Conservation (phyloP, 2,888 invertebrate species). For the Salpingus planirostris region DNA sequence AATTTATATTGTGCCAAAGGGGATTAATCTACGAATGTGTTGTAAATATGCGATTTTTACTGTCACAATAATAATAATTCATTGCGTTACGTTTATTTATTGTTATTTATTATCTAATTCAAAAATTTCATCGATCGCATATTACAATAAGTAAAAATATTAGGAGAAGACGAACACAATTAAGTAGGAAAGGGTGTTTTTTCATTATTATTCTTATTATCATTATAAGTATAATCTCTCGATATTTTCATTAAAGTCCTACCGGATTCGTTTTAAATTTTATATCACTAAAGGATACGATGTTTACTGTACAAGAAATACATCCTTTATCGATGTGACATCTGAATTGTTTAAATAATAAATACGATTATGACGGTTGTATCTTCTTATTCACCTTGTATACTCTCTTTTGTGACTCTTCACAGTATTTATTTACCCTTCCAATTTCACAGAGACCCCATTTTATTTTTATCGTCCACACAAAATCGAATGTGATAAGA, state of each 20-base stretch:
- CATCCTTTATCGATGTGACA: conserved; percentile 39
- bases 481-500: no score
- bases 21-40: conserved; percentile 1
- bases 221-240: conserved; percentile 1
- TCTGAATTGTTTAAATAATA: conserved; percentile 36
- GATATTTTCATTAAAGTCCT: conserved; percentile 8
- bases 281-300: conserved; percentile 27
- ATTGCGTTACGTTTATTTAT: no score
- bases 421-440: no score
- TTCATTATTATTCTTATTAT: conserved; percentile 5
- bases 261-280: conserved; percentile 16
- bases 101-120: no score
- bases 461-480: no score
- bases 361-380: conserved; percentile 17
- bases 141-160: no score
- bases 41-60: conserved; percentile 26
- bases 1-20: conserved; percentile 1
- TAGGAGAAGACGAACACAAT: no score
- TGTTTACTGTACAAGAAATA: conserved; percentile 29
- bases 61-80: no score
- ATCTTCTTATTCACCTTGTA: conserved; percentile 9
- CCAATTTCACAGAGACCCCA: no score
- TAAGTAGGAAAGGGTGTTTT: no score
- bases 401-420: no score
- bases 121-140: no score